Base-by-base conservation (phyloP, 2,888 invertebrate genomes). In the Pachycephus smyrnensis region DNA sequence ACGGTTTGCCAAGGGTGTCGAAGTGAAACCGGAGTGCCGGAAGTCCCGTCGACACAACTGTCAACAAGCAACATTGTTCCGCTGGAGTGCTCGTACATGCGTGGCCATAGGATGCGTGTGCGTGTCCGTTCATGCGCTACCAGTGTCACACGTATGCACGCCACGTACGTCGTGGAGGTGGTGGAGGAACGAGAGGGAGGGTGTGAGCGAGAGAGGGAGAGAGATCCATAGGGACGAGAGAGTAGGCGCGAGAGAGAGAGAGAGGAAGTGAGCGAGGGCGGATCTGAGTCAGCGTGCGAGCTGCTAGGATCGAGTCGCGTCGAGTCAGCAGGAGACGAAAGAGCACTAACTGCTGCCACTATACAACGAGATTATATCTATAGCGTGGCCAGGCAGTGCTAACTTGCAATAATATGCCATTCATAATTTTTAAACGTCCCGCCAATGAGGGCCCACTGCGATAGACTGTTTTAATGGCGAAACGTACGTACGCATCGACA, bases 281-380 rank as follows among this genome's bases (percentile, higher is more conserved):
- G 90, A 90, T 90, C 91, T 90, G 90, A 90, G 89, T 91, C 91
- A 91, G 91, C 91, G 84, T 83, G 84, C 78, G 75, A 40, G 40
- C 40, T 40, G 40, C 79, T 78, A 78, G 83, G 86, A 88, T 89
- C 88, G 85, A 86, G 86, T 88, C 86, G 85, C 89, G 88, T 85
- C 87, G 88, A 90, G 88, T 91, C 91, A 91, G 90, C 91, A 85
- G 84, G 84, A 40, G 40, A 40, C 84, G 86, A 88, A 88, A 88
- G 82, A 83, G 82, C 83, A 84, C 80, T 86, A 86, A 86, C 85
- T 85, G 83, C 84, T 79, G 79, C 76, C 86, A 80, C 82, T 85
- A n/a, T n/a, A n/a, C n/a, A n/a, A 85, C 84, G 82, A 83, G 85
- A 86, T 87, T 83, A 82, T 85, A 86, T 86, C 84, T 81, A 78